These are phyloP conservation scores for Pandion haliaetus DNA, from an alignment of 2,113 vertebrate genomes.

Conservation along the genomic window DNA sequence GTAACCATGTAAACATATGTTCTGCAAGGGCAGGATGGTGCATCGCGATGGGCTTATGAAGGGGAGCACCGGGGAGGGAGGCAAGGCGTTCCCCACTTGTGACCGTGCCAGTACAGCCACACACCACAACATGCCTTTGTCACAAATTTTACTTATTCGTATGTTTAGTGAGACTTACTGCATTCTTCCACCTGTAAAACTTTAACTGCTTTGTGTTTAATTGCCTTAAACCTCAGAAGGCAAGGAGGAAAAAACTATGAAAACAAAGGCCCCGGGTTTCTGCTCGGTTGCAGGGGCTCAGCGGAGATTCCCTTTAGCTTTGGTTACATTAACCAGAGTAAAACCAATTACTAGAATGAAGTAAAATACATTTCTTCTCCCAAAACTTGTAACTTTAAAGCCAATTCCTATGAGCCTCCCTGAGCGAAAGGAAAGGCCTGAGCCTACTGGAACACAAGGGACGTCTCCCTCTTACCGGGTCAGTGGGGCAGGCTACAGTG, in stretches of 20 bases:
- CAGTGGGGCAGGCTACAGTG: no score
- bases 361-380: not conserved
- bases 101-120: no score
- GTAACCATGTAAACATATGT: not conserved
- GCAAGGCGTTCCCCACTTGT: not conserved
- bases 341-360: not conserved
- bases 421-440: not conserved
- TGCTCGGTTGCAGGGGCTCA: not conserved
- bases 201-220: not conserved
- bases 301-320: not conserved
- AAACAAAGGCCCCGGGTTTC: not conserved
- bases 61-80: no score
- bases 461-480: rapidly evolving
- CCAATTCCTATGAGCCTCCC: not conserved
- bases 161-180: not conserved
- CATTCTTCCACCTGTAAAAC: not conserved
- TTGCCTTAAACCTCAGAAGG: not conserved
- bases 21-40: not conserved
- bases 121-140: not conserved
- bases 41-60: rapidly evolving
- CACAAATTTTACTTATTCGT: not conserved
- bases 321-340: not conserved
- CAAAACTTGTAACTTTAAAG: not conserved
- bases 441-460: not conserved
- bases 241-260: not conserved